Conservation (phyloP, 2,113 vertebrate species). For the Xenopus laevis region DNA sequence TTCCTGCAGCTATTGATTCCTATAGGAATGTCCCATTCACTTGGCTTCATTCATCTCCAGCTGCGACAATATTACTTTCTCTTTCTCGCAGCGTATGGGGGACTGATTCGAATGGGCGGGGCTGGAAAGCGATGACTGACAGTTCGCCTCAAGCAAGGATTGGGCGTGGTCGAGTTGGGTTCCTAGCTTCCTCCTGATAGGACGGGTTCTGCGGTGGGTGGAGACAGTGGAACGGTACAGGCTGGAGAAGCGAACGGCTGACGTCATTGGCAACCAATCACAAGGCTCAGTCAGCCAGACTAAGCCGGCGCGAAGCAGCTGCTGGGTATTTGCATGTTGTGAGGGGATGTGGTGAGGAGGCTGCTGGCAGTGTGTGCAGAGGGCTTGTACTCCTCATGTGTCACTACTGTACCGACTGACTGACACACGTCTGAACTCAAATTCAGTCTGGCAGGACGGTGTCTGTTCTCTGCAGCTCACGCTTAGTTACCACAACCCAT, state of each 20-base stretch:
- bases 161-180: constrained; percentile 14
- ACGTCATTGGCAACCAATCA: constrained; percentile 92
- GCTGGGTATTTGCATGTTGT: constrained; percentile 22
- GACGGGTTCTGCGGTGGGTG: background rate
- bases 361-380: too few relatives aligned
- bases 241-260: constrained; percentile 58
- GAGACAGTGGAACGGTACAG: constrained; percentile 14
- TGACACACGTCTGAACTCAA: too few relatives aligned
- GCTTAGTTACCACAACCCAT: too few relatives aligned
- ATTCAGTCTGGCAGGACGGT: too few relatives aligned
- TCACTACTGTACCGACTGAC: too few relatives aligned
- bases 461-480: too few relatives aligned
- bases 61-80: constrained; percentile 86
- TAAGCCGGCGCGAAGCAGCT: constrained; percentile 54
- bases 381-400: too few relatives aligned
- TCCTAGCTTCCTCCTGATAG: background rate
- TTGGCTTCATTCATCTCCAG: constrained; percentile 68
- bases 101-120: constrained; percentile 54
- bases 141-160: background rate
- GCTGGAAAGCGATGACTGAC: background rate
- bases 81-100: constrained; percentile 75
- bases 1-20: constrained; percentile 36
- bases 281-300: constrained; percentile 53
- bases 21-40: constrained; percentile 67
- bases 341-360: too few relatives aligned